phyloP scores from a whole-genome alignment of 2,888 invertebrate genomes.

The Uropetala carovei region DNA sequence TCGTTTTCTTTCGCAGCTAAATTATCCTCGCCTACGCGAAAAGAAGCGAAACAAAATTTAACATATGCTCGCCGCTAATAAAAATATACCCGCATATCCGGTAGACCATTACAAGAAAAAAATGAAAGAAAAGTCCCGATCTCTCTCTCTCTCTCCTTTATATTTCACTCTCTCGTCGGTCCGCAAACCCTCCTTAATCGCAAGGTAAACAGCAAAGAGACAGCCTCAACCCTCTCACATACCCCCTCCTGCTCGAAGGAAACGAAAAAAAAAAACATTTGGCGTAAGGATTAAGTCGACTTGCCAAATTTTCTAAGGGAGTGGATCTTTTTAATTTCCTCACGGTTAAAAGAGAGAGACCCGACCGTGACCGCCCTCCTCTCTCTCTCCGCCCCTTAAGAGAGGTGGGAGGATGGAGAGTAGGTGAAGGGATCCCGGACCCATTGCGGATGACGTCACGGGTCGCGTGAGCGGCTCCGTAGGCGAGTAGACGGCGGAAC shows the following conservation, averaged over 20 bases:
- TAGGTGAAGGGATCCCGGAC: not conserved
- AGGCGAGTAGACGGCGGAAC: slow-evolving; percentile 17
- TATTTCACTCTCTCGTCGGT: not conserved
- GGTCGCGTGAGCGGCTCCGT: not conserved
- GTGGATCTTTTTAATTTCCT: not conserved
- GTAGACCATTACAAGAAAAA: too few species aligned
- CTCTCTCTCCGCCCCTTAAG: not conserved
- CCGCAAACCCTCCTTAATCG: not conserved
- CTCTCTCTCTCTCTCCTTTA: not conserved
- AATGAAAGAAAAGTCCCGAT: too few species aligned
- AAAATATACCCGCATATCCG: too few species aligned
- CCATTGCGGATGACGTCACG: not conserved
- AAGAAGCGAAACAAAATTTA: too few species aligned
- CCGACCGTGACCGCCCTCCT: not conserved
- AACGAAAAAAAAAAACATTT: not conserved
- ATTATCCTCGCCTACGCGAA: too few species aligned
- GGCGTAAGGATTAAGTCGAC: not conserved
- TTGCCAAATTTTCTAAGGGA: not conserved
- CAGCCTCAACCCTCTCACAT: not conserved
- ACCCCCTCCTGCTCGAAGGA: too few species aligned
- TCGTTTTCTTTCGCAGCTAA: too few species aligned
- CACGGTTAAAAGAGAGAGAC: not conserved
- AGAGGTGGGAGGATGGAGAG: too few species aligned
- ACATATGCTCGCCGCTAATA: too few species aligned
- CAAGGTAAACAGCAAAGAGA: slow-evolving; percentile 13